Evolutionary conservation across 1,140 invertebrate species (phyloP), one percentile per base, ranked within the genome.

Genomic region (Orussus abietinus): DNA sequence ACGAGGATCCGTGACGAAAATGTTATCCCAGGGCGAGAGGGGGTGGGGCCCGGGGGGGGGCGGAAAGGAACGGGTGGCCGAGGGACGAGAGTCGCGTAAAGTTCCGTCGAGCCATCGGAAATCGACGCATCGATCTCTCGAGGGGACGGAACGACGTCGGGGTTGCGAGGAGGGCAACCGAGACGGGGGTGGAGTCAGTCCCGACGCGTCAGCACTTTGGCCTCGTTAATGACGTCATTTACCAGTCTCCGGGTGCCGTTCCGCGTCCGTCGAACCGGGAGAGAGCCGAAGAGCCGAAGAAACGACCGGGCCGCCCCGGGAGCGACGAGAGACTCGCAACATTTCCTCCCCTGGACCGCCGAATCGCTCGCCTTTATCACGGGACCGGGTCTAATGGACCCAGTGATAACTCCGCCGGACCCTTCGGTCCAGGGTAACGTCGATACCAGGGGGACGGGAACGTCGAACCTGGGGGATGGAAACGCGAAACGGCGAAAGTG

Each of bases 161-260:
- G 31, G 49, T 53, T 54, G 48, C 42, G 54, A 11, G 18, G 29
- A 41, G 29, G 22, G 35, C 25, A 14, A 36, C 12, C 25, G 33
- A 36, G 44, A 35, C 36, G 29, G 3, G n/a, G 29, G 36, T 50
- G 43, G 46, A 43, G 51, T 57, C 47, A 55, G 57, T 53, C 54
- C 50, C 47, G 45, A 51, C 50, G 53, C 55, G 59, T 63, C 59
- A 63, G 60, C 57, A 52, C 57, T 63, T 63, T 62, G 47, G 45
- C 45, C 46, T 59, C 55, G 52, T 61, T 63, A 63, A 61, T 63
- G 57, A 60, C 52, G 52, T 63, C 55, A 59, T 63, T 63, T 63
- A 62, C 55, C 39, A 52, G 52, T 56, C 55, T 54, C 47, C 13
- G 35, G 21, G 43, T 30, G 34, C 41, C 19, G 22, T n/a, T 6